Evolutionary conservation across 2,113 vertebrate species (phyloP), one percentile per base, ranked within the genome.

Genomic region (Murina feae): DNA sequence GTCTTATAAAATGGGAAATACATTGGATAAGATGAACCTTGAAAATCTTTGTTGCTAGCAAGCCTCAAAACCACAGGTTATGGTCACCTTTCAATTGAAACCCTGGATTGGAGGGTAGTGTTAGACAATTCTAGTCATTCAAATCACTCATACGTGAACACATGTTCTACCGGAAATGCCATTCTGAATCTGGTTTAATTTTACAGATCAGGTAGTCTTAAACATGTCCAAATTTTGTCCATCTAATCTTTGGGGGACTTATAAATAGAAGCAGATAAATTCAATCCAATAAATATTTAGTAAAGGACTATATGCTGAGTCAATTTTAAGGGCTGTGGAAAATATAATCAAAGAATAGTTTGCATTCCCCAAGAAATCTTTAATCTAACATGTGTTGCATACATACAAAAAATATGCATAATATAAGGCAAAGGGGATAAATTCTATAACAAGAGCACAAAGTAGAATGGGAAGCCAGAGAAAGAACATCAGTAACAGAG

Each of bases 241-340:
- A 13, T n/a, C 37, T 78, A 66, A 89, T 39, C 16, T 80, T 10
- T 68, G 17, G 20, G 7, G 12, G 12, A 53, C 10, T 72, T 51
- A 25, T 20, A 84, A 72, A 74, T n/a, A 81, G 89, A 92, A 90
- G 20, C 44, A 89, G 32, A 55, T 84, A 1, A 65, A 39, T 81
- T 84, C 44, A 95, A 66, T 47, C 53, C 23, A 84, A 58, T 9
- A 84, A 49, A 83, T 75, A 53, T 35, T 78, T 83, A 63, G 10
- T 37, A 35, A 76, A 55, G 35, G 51, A 86, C 5, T 51, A 17
- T 23, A 60, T 65, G 23, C 25, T 44, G 63, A 78, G 10, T 42
- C 5, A 81, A 6, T 78, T 44, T 86, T 47, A 86, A 81, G 49
- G 12, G 20, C 32, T 23, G 9, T 65, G 13, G 23, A 86, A 78